Evolutionary conservation across 2,113 vertebrate species (phyloP).

Genomic region (Perca fluviatilis): DNA sequence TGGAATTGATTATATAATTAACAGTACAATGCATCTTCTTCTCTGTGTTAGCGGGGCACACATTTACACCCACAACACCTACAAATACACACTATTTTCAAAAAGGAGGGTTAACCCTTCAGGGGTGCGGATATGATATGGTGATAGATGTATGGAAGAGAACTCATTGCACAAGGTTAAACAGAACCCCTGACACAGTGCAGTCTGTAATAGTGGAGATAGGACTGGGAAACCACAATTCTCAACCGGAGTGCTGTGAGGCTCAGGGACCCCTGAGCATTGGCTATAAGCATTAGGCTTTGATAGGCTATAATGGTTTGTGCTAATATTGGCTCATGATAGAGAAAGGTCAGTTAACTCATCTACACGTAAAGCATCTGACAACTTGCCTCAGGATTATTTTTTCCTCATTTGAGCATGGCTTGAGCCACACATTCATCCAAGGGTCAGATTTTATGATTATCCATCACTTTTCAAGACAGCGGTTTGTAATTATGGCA

Average conservation of each 20-base stretch:
- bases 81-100: background rate
- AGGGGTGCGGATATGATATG: constrained; percentile 49
- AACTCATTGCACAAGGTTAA: constrained; percentile 76
- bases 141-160: constrained; percentile 52
- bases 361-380: constrained; percentile 56
- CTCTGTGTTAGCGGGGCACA: constrained; percentile 39
- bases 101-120: constrained; percentile 37
- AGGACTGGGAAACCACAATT: constrained; percentile 48
- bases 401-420: constrained; percentile 52
- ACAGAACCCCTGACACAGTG: constrained; percentile 66
- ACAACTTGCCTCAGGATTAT: constrained; percentile 63
- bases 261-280: constrained; percentile 60
- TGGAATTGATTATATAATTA: constrained; percentile 87
- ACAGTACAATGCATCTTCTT: constrained; percentile 78
- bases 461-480: constrained; percentile 46
- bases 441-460: constrained; percentile 50
- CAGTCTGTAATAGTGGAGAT: constrained; percentile 70
- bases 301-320: constrained; percentile 76
- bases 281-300: constrained; percentile 71
- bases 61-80: background rate
- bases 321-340: constrained; percentile 75
- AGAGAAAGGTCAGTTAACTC: constrained; percentile 76
- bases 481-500: constrained; percentile 41
- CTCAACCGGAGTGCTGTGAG: constrained; percentile 38
- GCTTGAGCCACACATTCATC: constrained; percentile 31